A percentile compares a stretch with the other conserved stretches of the same genome.
These are phyloP conservation scores for Diadophis punctatus DNA, from an alignment of 2,113 vertebrate genomes.

Conservation along the genomic window DNA sequence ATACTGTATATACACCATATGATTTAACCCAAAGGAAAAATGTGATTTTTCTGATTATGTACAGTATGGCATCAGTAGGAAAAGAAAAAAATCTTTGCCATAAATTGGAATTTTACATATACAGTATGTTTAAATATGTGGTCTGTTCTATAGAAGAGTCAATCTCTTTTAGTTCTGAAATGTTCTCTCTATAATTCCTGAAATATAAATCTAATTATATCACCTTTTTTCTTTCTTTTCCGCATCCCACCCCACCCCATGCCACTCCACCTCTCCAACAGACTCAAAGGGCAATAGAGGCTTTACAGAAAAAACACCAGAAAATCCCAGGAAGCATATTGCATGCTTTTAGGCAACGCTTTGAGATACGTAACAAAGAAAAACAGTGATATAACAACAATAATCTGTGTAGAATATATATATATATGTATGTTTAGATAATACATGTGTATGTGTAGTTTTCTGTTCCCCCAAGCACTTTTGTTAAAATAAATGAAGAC, in stretches of 20 bases:
- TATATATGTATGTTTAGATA: too few relatives aligned
- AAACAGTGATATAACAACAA: neutral
- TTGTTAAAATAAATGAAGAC: too few relatives aligned
- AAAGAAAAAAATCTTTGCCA: neutral
- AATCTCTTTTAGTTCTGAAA: too few relatives aligned
- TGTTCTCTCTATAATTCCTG: neutral
- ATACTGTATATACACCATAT: neutral
- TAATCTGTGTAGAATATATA: too few relatives aligned
- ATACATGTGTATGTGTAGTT: too few relatives aligned
- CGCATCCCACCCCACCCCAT: fast-evolving
- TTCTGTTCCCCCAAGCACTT: too few relatives aligned
- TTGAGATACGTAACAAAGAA: constrained; percentile 39
- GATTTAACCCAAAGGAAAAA: neutral
- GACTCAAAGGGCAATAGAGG: constrained; percentile 78
- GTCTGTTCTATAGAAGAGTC: too few relatives aligned
- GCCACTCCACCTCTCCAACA: constrained; percentile 34
- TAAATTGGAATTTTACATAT: neutral
- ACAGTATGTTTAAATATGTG: neutral
- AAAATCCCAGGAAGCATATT: constrained; percentile 78
- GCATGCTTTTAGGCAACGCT: constrained; percentile 76
- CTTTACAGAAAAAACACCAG: constrained; percentile 80
- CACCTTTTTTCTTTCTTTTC: neutral
- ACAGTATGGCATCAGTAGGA: neutral
- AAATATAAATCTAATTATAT: neutral
- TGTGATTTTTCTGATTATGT: neutral